phyloP scores from a whole-genome alignment of 2,888 invertebrate genomes.

The Gymnosoma rotundatum region DNA sequence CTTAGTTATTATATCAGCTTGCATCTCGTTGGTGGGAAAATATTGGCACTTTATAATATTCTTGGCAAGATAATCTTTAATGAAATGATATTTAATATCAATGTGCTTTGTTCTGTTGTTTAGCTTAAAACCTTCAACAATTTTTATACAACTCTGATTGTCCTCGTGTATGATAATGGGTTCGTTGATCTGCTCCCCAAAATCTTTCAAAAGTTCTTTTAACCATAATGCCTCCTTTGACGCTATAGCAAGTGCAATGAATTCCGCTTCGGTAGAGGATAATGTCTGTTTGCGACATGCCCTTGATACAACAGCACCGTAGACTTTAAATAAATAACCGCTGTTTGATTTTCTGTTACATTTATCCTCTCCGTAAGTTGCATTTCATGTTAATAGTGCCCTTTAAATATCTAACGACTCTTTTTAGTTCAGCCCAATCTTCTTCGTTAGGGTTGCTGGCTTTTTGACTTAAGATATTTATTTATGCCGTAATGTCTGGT shows the following conservation, averaged over 20 bases:
- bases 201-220: too few relatives aligned
- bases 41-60: not conserved
- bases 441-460: constrained; percentile 1
- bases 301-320: too few relatives aligned
- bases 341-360: too few relatives aligned
- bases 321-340: too few relatives aligned
- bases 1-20: too few relatives aligned
- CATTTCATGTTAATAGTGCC: too few relatives aligned
- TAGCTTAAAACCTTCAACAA: not conserved
- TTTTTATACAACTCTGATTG: not conserved
- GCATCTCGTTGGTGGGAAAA: not conserved
- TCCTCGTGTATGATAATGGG: not conserved
- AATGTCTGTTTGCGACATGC: too few relatives aligned
- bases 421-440: constrained; percentile 1
- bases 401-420: not conserved
- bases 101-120: not conserved
- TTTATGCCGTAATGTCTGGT: not conserved
- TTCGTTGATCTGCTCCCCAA: not conserved
- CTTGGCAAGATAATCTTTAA: not conserved
- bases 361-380: too few relatives aligned
- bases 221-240: too few relatives aligned
- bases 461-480: constrained; percentile 5
- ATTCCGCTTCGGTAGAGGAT: too few relatives aligned
- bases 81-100: too few relatives aligned
- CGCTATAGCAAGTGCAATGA: too few relatives aligned